phyloP scores from a whole-genome alignment of 2,888 invertebrate genomes.

The Melanargia galathea region DNA sequence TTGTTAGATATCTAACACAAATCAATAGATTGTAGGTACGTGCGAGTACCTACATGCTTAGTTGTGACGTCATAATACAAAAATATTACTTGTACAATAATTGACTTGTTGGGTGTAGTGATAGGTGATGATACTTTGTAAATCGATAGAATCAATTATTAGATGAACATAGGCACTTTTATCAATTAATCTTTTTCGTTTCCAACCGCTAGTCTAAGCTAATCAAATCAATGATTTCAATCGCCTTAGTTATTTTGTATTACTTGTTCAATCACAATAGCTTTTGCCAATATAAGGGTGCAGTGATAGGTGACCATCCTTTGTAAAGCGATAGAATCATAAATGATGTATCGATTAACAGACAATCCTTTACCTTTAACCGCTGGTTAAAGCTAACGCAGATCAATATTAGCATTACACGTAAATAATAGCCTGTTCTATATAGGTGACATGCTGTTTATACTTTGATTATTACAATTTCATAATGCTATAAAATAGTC shows the following conservation, averaged over 20 bases:
- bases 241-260: constrained; percentile 54
- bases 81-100: no score
- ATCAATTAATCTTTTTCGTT: background rate
- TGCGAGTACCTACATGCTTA: no score
- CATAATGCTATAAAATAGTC: no score
- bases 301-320: constrained; percentile 61
- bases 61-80: no score
- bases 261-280: constrained; percentile 63
- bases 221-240: background rate
- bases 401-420: no score
- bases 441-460: no score
- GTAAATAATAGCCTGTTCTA: no score
- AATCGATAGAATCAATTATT: background rate
- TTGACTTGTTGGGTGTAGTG: background rate
- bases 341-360: background rate
- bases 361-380: no score
- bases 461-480: no score
- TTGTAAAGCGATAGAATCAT: constrained; percentile 44
- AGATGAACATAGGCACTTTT: background rate
- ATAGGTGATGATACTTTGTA: background rate
- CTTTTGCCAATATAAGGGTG: constrained; percentile 65
- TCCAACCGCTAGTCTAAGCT: constrained; percentile 34
- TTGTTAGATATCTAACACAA: no score
- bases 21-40: no score
- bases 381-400: no score